Evolutionary conservation across 2,113 vertebrate species (phyloP), one percentile per base, ranked within the genome.

Genomic region (Pelodiscus sinensis): DNA sequence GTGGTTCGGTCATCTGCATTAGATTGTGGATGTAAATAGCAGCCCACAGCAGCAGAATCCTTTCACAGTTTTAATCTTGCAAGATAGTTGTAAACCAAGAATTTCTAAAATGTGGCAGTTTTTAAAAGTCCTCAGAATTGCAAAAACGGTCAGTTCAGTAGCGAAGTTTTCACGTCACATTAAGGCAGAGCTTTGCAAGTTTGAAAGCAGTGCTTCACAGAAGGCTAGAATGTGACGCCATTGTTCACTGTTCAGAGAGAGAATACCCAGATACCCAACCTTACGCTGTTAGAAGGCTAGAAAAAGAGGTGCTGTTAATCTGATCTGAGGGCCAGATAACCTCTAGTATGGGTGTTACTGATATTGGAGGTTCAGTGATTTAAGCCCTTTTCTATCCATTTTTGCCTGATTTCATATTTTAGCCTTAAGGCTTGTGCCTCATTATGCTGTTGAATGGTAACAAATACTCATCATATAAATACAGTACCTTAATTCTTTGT

Each of bases 361-460:
- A 81, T 95, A 75, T 9, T 75, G 77, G 95, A 94, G 92, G 93
- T 79, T 95, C 81, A 80, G 77, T 94, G 85, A 89, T 96, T 96
- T 96, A 94, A 95, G 92, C 89, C 91, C 96, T 81, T 94, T 90
- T 52, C 81, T 78, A 54, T 82, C 44, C n/a, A 38, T 94, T 90
- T 97, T 96, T 84, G 91, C 92, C 92, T 93, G 84, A 93, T 94
- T 97, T 97, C 82, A 92, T 93, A 86, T 96, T 97, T 96, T 95
- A 87, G 95, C 97, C 97, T 98, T 98, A 97, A 97, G 97, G 96
- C 97, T 94, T 90, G 95, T 98, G 96, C 96, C 97, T 97, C 93
- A 62, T 97, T 90, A 89, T 95, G 86, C 94, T 96, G 75, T 94
- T 95, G 92, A 96, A 96, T 91, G 92, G 93, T 97, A 95, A 95